These are phyloP conservation scores for Escarpia spicata DNA, from an alignment of 2,888 invertebrate genomes.

Conservation along the genomic window DNA sequence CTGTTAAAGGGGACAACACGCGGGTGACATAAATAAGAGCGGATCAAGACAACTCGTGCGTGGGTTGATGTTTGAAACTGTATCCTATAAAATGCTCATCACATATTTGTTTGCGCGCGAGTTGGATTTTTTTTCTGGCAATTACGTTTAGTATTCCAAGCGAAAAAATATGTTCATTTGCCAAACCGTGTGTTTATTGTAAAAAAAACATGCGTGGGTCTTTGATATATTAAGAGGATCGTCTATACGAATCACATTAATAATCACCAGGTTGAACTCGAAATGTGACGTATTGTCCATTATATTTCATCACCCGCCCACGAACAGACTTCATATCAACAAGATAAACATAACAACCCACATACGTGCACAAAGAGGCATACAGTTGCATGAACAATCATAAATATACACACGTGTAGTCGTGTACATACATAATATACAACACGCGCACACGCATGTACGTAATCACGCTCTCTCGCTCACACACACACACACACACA, in stretches of 20 bases:
- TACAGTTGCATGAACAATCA: no score
- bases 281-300: background rate
- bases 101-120: background rate
- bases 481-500: background rate
- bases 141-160: background rate
- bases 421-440: no score
- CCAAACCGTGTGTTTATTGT: background rate
- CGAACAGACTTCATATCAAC: background rate
- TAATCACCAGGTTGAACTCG: background rate
- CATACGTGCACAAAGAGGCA: background rate
- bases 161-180: background rate
- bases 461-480: background rate
- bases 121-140: background rate
- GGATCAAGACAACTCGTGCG: background rate
- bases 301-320: background rate
- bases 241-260: background rate
- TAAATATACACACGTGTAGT: no score
- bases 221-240: background rate
- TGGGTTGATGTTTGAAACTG: background rate
- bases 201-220: background rate
- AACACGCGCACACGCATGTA: background rate
- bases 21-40: background rate
- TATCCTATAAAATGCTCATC: background rate
- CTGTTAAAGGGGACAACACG: background rate
- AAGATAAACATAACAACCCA: background rate